These are phyloP conservation scores for Nibea albiflora DNA, from an alignment of 2,113 vertebrate genomes.

Conservation along the genomic window DNA sequence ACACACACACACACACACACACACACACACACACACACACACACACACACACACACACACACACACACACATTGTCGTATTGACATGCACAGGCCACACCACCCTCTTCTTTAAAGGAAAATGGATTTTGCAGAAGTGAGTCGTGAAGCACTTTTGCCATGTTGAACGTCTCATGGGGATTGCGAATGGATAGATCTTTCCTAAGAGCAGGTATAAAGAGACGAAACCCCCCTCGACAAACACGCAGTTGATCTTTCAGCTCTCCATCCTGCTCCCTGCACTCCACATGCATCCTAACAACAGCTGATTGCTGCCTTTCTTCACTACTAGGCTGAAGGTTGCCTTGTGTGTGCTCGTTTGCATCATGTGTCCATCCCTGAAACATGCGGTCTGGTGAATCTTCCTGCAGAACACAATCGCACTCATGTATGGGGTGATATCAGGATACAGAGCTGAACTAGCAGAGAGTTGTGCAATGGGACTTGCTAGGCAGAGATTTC, in stretches of 20 bases:
- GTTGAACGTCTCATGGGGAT: conserved; percentile 60
- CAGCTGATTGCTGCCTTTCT: conserved; percentile 19
- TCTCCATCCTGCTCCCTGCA: conserved; percentile 14
- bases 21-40: conserved; percentile 46
- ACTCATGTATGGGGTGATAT: conserved; percentile 33
- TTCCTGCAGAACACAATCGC: conserved; percentile 25
- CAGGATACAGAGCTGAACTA: conserved; percentile 45
- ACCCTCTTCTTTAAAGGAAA: conserved; percentile 68
- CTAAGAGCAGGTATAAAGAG: conserved; percentile 37
- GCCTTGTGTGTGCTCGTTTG: conserved; percentile 3
- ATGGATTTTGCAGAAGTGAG: conserved; percentile 71
- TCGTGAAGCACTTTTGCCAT: conserved; percentile 63
- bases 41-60: conserved; percentile 45
- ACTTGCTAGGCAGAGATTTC: neutral
- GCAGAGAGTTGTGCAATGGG: conserved; percentile 48
- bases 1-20: conserved; percentile 50
- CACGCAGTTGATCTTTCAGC: conserved; percentile 21
- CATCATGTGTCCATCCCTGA: conserved; percentile 31
- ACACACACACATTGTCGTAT: conserved; percentile 55
- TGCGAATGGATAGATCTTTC: conserved; percentile 50
- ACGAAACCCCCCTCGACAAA: neutral
- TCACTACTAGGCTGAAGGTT: conserved; percentile 10
- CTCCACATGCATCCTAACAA: conserved; percentile 6
- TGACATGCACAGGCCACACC: conserved; percentile 66
- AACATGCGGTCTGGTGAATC: conserved; percentile 13